Evolutionary conservation across 2,797 vertebrate genomes (phyloP).

Genomic region (Poecilia gillii): DNA sequence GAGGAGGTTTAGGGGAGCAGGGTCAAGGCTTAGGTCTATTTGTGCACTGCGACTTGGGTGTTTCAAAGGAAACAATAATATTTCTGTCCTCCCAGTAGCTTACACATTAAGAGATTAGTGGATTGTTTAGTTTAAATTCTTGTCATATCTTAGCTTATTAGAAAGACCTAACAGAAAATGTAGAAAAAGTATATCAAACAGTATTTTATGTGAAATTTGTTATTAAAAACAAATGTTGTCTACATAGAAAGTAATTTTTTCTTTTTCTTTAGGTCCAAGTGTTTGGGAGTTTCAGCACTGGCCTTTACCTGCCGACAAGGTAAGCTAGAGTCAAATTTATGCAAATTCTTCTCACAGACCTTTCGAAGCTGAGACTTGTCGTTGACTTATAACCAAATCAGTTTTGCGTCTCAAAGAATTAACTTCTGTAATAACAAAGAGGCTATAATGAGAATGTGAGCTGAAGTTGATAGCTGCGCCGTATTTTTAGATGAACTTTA

Average conservation of each 20-base stretch:
- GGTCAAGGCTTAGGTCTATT: conserved; percentile 70
- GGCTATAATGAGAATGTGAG: neutral
- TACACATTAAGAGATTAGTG: conserved; percentile 28
- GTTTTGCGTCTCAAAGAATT: neutral
- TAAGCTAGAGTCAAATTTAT: conserved; percentile 70
- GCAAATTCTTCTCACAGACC: neutral
- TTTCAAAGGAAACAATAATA: conserved; percentile 15
- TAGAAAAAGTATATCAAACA: neutral
- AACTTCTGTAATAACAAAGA: neutral
- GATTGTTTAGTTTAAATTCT: neutral
- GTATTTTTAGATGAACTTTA: neutral
- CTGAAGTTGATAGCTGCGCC: neutral
- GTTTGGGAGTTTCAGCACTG: conserved; percentile 99
- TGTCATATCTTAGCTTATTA: neutral
- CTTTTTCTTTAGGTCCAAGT: conserved; percentile 89
- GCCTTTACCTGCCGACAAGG: conserved; percentile 98
- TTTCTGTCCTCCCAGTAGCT: conserved; percentile 17
- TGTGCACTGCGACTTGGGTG: conserved; percentile 17
- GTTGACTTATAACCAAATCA: conserved; percentile 7
- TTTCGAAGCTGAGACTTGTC: conserved; percentile 21
- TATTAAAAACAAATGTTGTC: neutral
- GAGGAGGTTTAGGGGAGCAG: conserved; percentile 39
- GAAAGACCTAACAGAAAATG: neutral
- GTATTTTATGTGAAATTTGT: neutral
- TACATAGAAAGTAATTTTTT: conserved; percentile 13